Conservation (phyloP, 2,888 invertebrate species). For the Axea sp. region DNA sequence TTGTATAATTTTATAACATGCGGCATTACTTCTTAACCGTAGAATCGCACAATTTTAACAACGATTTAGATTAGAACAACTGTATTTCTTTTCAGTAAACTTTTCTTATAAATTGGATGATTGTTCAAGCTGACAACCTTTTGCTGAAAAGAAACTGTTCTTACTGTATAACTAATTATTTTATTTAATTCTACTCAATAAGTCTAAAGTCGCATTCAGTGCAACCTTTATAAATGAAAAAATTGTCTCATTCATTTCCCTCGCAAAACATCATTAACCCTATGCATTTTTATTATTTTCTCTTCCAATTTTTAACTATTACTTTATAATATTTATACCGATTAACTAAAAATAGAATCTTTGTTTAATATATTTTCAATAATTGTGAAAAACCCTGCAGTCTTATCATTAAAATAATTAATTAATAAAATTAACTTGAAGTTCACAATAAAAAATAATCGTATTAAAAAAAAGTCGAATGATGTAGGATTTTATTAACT, state of each 20-base stretch:
- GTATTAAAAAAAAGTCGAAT: too few species aligned
- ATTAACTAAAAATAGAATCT: conserved; percentile 13
- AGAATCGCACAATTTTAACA: conserved; percentile 24
- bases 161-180: conserved; percentile 1
- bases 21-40: conserved; percentile 34
- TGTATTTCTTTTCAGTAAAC: conserved; percentile 12
- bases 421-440: not conserved
- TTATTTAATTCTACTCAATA: conserved; percentile 13
- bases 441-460: too few species aligned
- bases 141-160: too few species aligned
- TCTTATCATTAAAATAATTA: too few species aligned
- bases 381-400: too few species aligned
- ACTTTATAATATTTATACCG: conserved; percentile 16
- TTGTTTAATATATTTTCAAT: conserved; percentile 43
- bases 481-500: too few species aligned
- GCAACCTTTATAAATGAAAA: conserved; percentile 20
- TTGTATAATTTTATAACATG: conserved; percentile 13
- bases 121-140: too few species aligned
- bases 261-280: too few species aligned
- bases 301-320: conserved; percentile 8
- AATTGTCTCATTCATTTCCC: conserved; percentile 37
- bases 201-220: conserved; percentile 8
- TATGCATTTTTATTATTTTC: too few species aligned
- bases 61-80: conserved; percentile 5
- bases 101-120: too few species aligned